Base-by-base conservation (phyloP, 2,888 invertebrate genomes). In the Chrysolina americana region DNA sequence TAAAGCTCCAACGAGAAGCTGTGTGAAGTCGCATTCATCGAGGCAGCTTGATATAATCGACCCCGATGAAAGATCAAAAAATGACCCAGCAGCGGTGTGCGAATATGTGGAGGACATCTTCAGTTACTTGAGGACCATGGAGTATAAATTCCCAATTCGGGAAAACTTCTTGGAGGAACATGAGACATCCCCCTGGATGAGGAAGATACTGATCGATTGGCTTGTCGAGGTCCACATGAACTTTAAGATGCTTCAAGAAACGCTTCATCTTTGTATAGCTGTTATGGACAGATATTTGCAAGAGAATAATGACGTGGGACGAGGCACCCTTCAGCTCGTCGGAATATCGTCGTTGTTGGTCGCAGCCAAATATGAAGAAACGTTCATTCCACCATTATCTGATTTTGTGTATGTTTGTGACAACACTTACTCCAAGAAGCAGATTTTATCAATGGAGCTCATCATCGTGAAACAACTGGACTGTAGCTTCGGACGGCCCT, bases 331-430 rank as follows among this genome's bases (percentile, higher is more conserved):
- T 74, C 98, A 98, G 86, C 89, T 98, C 77, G 95, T 98, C 13
- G 98, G 76, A 8, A 94, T 96, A 0, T 93, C 97, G 0, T 94
- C 97, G 0, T 92, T 98, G 91, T 94, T 96, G 83, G 92, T 98
- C 70, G 98, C 98, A 0, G 92, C 94, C 84, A 99, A 99, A 87
- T 98, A 96, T 84, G 98, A 99, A 89, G 99, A 99, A 89, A 94
- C 97, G 83, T 96, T 94, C 84, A 91, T 95, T 1, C 97, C 98
- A 0, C 95, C 95, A 56, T 91, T 97, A 19, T 89, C 89, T 6
- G 98, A 99, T 88, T 98, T 98, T 89, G 94, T 96, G 15, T 96
- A 94, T 86, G 94, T 98, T 71, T 95, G 97, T 13, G 98, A 97
- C 88, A 93, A 95, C 85, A 93, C 96, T 0, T 98, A 96, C 87